Evolutionary conservation across 2,888 invertebrate species (phyloP), one percentile per base, ranked within the genome.

Genomic region (Ariolimax columbianus): DNA sequence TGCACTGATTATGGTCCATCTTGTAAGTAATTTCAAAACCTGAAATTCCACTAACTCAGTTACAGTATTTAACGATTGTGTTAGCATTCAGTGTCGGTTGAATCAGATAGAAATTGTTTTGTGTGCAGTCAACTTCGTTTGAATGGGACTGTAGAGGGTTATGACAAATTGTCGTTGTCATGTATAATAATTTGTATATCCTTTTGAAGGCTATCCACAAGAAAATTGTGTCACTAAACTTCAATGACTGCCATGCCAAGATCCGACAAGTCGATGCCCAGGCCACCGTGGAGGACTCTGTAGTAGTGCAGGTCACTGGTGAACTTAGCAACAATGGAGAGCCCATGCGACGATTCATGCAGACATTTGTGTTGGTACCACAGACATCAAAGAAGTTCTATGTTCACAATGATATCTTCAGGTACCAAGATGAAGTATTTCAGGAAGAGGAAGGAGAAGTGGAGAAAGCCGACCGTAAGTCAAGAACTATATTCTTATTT

Each of bases 391-490:
- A 98, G 95, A 98, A 98, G 95, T 99, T 98, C 95, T 99, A 99
- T 94, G 99, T 99, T 87, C 98, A 98, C 95, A 99, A 99, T 95
- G 99, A 99, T 95, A 99, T 99, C 94, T 99, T 99, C 95, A 97
- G 98, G 89, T 99, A 99, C 95, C 98, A 98, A 96, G 98, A 96
- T 92, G 96, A 96, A 92, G 95, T 96, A 78, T 96, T 96, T 91
- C 95, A 95, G 88, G 96, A 96, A 90, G 96, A 96, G 90, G 96
- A 95, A 79, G 91, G 89, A 36, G 88, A 90, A 36, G 86, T 85
- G 11, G 91, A 91, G 43, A 88, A 84, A 33, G n/a, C 59, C 26
- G 90, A 90, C 47, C 43, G 85, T 82, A 78, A 85, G 85, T 70
- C 11, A 11, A 55, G 26, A 63, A n/a, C 4, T 40, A 3, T 4